Base-by-base conservation (phyloP, 2,113 vertebrate species). In the Egretta garzetta region DNA sequence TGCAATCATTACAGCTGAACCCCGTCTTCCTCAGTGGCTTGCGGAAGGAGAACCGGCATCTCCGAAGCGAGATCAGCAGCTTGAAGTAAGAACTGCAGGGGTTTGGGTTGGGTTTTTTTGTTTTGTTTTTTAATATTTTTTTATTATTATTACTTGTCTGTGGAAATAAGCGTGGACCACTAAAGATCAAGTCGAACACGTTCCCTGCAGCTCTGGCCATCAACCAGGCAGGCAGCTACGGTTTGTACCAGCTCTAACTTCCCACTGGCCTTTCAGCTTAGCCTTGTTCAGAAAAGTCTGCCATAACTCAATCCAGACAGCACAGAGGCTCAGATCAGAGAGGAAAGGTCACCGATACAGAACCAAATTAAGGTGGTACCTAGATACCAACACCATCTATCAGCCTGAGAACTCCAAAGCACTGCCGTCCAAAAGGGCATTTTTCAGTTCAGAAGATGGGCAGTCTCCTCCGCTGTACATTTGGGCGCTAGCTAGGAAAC, bases 381-480 rank as follows among this genome's bases (percentile, higher is more conserved):
- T 3, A 28, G 82, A 53, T 27, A 70, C 50, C 41, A 16, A n/a
- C 28, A 12, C 0, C 0, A 53, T 14, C 72, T 30, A 26, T 21
- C 88, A 47, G 63, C 33, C 26, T 4, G 16, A 58, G 26, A 67
- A 86, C 28, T n/a, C 33, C 43, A 24, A 79, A 55, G 68, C 64
- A n/a, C 4, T 35, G 30, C 20, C 23, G 21, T 70, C 50, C 41
- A 26, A 26, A 72, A 76, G 53, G 0, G 20, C 19, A 9, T 50
- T 45, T 52, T 49, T 30, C 72, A 30, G 27, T 16, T 30, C n/a
- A 62, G 47, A 33, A 49, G n/a, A 24, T 3, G 17, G 52, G 71
- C 19, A 8, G n/a, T 12, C 49, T 52, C 66, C 41, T 43, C 70
- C 3, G 1, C 1, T 0, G 30, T 14, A 47, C 2, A 0, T 35